phyloP scores from a whole-genome alignment of 1,140 invertebrate genomes.

The Drosophila malerkotliana region DNA sequence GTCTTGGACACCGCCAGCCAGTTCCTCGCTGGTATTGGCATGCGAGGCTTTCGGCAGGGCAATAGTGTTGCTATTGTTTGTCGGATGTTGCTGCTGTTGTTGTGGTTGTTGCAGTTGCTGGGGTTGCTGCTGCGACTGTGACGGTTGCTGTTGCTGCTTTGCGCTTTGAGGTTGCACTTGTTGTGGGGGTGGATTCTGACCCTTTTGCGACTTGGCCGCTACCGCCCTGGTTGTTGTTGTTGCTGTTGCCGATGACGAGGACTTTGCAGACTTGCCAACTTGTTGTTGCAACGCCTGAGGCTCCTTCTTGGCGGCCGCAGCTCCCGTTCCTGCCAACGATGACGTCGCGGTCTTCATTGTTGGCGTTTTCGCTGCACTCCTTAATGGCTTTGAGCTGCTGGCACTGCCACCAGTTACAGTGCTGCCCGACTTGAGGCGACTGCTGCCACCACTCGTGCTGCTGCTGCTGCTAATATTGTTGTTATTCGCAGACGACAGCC shows the following conservation, averaged over 20 bases:
- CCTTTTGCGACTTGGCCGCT: slow-evolving; percentile 54
- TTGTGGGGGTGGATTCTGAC: slow-evolving; percentile 60
- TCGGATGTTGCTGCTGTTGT: slow-evolving; percentile 27
- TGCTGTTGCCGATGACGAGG: slow-evolving; percentile 27
- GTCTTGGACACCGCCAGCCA: slow-evolving; percentile 95
- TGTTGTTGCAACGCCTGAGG: slow-evolving; percentile 55
- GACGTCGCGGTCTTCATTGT: slow-evolving; percentile 41
- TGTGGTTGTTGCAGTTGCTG: slow-evolving; percentile 14
- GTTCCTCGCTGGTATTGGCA: slow-evolving; percentile 85
- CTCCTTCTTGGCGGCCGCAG: slow-evolving; percentile 35
- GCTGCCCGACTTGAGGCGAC: slow-evolving; percentile 28
- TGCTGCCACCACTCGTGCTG: slow-evolving; percentile 22
- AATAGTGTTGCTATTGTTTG: slow-evolving; percentile 60
- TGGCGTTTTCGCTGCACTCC: slow-evolving; percentile 49
- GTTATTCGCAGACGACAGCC: slow-evolving; percentile 47
- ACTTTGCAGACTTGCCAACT: slow-evolving; percentile 60
- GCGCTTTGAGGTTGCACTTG: slow-evolving; percentile 40
- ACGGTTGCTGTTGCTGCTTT: slow-evolving; percentile 16
- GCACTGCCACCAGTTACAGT: slow-evolving; percentile 38
- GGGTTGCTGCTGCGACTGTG: slow-evolving; percentile 33
- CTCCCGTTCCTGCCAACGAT: slow-evolving; percentile 6
- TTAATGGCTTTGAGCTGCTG: slow-evolving; percentile 54
- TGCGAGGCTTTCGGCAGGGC: slow-evolving; percentile 74
- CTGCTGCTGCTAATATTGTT: slow-evolving; percentile 55
- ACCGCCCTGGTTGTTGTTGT: slow-evolving; percentile 29